Evolutionary conservation across 2,888 invertebrate genomes (phyloP).

Genomic region (Megastigmus dorsalis): DNA sequence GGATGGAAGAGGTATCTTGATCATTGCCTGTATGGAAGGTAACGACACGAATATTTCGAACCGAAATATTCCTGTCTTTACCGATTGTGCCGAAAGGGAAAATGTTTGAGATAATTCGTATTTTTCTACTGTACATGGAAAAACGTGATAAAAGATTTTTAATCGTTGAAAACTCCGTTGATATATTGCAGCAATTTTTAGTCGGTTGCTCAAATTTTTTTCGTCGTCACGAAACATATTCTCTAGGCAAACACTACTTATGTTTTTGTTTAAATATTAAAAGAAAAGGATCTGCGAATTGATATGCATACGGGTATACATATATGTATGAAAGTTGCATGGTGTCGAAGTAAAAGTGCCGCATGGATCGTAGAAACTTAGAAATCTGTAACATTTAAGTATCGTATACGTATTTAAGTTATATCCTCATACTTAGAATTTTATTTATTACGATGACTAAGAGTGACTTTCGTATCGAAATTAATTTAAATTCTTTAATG

Average conservation of each 20-base stretch:
- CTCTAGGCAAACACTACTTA: neutral
- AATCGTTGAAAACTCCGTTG: too few relatives aligned
- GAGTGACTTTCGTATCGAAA: neutral
- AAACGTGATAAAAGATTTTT: neutral
- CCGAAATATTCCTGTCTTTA: slow-evolving; percentile 3
- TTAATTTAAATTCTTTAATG: neutral
- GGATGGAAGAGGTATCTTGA: neutral
- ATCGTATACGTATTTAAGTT: slow-evolving; percentile 24
- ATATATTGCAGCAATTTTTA: too few relatives aligned
- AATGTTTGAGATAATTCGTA: slow-evolving; percentile 28
- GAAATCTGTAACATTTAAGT: slow-evolving; percentile 40
- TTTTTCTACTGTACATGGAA: slow-evolving; percentile 5
- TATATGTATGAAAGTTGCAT: slow-evolving; percentile 41
- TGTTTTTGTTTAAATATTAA: slow-evolving; percentile 11
- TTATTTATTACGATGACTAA: slow-evolving; percentile 41
- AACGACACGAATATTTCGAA: slow-evolving; percentile 7
- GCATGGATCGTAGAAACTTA: slow-evolving; percentile 49
- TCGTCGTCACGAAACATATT: slow-evolving; percentile 24
- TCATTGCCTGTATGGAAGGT: neutral
- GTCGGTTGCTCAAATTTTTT: neutral
- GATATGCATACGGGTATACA: slow-evolving; percentile 17
- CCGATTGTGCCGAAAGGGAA: neutral
- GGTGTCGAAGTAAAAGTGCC: slow-evolving; percentile 22
- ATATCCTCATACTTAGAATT: slow-evolving; percentile 9
- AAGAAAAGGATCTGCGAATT: slow-evolving; percentile 42